These are phyloP conservation scores for Neopelma chrysocephalum DNA, from an alignment of 2,797 vertebrate genomes.

Conservation along the genomic window DNA sequence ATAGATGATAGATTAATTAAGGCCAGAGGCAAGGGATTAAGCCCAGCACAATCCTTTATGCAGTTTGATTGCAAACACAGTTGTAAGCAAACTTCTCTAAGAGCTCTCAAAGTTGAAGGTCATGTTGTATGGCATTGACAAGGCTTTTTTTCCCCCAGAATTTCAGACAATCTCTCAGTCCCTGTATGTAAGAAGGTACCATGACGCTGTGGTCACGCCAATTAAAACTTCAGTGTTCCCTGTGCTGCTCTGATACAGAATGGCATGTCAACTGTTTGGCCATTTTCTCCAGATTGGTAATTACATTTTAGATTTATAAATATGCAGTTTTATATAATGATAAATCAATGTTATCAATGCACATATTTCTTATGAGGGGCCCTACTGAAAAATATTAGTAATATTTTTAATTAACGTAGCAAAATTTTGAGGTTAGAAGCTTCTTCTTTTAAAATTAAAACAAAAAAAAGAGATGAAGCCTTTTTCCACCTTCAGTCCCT, in stretches of 20 bases:
- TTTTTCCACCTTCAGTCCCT: background rate
- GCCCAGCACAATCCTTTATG: conserved; percentile 8
- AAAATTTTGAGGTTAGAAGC: background rate
- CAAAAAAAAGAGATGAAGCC: background rate
- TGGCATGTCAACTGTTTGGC: background rate
- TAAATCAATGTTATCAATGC: background rate
- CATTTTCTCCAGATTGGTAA: background rate
- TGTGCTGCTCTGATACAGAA: background rate
- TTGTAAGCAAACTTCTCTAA: conserved; percentile 9
- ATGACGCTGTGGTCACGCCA: background rate
- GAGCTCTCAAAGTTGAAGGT: background rate
- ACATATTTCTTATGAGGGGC: background rate
- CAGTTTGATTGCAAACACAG: background rate
- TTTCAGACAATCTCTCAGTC: background rate
- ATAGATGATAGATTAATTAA: conserved; percentile 33
- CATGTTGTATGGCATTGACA: background rate
- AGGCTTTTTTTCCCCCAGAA: background rate
- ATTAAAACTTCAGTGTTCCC: background rate
- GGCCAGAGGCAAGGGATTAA: conserved; percentile 34
- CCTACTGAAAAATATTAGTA: background rate
- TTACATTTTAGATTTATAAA: background rate
- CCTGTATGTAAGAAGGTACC: background rate
- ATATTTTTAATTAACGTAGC: background rate
- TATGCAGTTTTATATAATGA: background rate
- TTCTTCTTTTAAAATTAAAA: background rate